phyloP scores from a whole-genome alignment of 2,888 invertebrate genomes.

The Notodonta dromedarius region DNA sequence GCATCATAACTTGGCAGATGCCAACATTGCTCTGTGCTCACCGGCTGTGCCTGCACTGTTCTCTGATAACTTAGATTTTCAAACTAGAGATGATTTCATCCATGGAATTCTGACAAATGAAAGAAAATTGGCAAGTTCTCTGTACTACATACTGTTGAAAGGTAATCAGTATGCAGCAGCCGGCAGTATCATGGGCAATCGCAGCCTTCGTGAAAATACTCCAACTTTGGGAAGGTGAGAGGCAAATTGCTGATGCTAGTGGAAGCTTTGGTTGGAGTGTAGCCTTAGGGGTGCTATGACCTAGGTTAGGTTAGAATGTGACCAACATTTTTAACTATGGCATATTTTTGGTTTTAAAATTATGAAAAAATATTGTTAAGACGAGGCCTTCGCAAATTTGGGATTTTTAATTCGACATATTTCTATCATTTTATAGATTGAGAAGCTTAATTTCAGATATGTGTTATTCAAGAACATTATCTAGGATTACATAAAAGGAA shows the following conservation, averaged over 20 bases:
- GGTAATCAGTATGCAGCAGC: slow-evolving; percentile 91
- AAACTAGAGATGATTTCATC: slow-evolving; percentile 96
- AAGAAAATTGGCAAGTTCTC: slow-evolving; percentile 94
- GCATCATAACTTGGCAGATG: slow-evolving; percentile 83
- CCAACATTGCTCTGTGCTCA: no score
- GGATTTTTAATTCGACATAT: no score
- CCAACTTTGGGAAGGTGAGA: slow-evolving; percentile 82
- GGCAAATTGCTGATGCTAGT: not conserved
- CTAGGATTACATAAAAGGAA: no score
- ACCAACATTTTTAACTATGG: not conserved
- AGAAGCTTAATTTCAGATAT: no score
- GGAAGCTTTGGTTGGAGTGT: no score
- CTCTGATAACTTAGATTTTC: slow-evolving; percentile 98
- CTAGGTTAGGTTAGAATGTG: no score
- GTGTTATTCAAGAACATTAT: no score
- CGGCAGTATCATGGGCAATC: slow-evolving; percentile 86
- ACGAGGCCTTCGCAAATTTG: no score
- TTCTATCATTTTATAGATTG: no score
- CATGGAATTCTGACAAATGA: slow-evolving; percentile 96
- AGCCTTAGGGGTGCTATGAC: no score
- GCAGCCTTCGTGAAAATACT: slow-evolving; percentile 87
- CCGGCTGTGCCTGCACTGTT: slow-evolving; percentile 91
- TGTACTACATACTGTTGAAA: slow-evolving; percentile 90
- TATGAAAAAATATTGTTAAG: slow-evolving; percentile 14
- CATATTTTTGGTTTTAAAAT: not conserved